Base-by-base conservation (phyloP, 1,140 invertebrate genomes). In the Drosophila dunni region DNA sequence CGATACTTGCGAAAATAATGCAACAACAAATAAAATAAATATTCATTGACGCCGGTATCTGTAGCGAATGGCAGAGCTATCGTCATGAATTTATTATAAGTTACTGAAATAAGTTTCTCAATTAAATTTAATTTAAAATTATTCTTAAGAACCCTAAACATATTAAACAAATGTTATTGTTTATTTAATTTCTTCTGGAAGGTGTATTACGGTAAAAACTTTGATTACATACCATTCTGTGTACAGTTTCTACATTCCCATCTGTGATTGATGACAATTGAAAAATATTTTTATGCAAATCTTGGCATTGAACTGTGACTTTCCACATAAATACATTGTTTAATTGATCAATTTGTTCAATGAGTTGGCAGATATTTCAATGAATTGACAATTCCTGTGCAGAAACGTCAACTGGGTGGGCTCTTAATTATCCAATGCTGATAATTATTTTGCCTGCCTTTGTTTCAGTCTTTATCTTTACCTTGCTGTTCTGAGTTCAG, bases 1-100 rank as follows among this genome's bases (percentile, higher is more conserved):
- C 69, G 66, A 60, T 71, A 46, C 44, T 80, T 70, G 48, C 68
- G 61, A 66, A 65, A 24, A 60, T 45, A 53, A 40, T 38, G 8
- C 42, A 76, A 44, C 17, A 40, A 50, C 10, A 65, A 68, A 65
- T 58, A 71, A 17, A 61, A 58, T 68, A 44, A 64, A 44, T 44
- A 60, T 60, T 57, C 62, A 60, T 61, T 56, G 63, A 60, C 68
- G 63, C 74, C 74, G 66, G 10, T n/a, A 7, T 7, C 61, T 62
- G 56, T 57, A 75, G 68, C 65, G 75, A 45, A 20, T 13, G 36
- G 40, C 58, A n/a, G 15, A 50, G 57, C 63, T 46, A 80, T 63
- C 71, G 68, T 64, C 44, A n/a, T 29, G 11, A 40, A 40, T 10
- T 40, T 4, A 40, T 11, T 11, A 40, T 11, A 10, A 11, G 9